Conservation (phyloP, 1,140 invertebrate genomes). For the Pogonognathellus flavescens region DNA sequence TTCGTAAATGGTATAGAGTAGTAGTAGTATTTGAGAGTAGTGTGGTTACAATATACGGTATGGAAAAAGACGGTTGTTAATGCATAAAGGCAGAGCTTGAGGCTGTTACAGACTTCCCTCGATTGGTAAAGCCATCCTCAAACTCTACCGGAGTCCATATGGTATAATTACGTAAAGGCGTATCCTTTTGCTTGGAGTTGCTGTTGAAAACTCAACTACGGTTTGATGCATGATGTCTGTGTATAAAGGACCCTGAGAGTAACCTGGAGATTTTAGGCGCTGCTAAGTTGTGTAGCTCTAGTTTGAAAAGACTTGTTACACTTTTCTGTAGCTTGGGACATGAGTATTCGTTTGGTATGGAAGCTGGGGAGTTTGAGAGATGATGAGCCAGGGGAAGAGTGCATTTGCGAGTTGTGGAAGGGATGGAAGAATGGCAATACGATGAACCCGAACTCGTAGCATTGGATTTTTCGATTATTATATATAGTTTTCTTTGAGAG, state of each 20-base stretch:
- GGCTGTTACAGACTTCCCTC: conserved; percentile 7
- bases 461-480: conserved; percentile 43
- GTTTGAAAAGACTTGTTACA: background rate
- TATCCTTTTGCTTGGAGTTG: background rate
- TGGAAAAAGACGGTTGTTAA: conserved; percentile 14
- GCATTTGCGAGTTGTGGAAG: conserved; percentile 13
- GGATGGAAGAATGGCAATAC: conserved; percentile 38
- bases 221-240: background rate
- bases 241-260: background rate
- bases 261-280: conserved; percentile 35
- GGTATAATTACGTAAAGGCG: conserved; percentile 19
- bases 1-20: too few species aligned
- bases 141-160: conserved; percentile 26
- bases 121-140: conserved; percentile 22
- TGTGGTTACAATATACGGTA: too few species aligned
- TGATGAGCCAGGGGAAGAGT: conserved; percentile 27
- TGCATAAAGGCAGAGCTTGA: conserved; percentile 6
- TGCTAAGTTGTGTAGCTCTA: background rate
- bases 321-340: conserved; percentile 13
- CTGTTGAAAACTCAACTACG: background rate
- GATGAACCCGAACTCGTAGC: conserved; percentile 36
- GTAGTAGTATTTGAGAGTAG: too few species aligned
- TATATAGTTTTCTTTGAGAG: conserved; percentile 25
- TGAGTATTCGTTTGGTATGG: background rate
- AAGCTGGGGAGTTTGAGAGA: conserved; percentile 1